These are phyloP conservation scores for Eulemur albifrons DNA, from an alignment of 2,797 vertebrate species.

Conservation along the genomic window DNA sequence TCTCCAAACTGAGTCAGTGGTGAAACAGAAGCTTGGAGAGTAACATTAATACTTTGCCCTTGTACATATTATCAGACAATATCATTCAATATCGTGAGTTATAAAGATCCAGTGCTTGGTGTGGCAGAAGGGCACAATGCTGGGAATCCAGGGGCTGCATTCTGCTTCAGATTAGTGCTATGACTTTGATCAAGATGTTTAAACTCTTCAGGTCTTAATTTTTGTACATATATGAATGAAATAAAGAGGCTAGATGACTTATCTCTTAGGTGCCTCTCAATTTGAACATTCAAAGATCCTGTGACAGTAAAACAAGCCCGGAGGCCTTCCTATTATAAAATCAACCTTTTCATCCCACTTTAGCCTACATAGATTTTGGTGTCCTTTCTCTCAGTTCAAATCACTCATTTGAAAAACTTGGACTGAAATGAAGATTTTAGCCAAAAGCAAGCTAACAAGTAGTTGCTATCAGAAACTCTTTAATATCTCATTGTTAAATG, in stretches of 20 bases:
- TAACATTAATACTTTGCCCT: background rate
- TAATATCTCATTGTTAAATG: background rate
- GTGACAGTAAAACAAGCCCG: background rate
- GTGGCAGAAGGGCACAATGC: background rate
- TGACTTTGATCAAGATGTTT: background rate
- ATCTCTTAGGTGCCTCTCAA: background rate
- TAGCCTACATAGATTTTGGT: background rate
- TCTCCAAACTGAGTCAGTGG: background rate
- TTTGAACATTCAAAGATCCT: background rate
- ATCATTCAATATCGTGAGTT: background rate
- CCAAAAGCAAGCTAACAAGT: slow-evolving; percentile 32
- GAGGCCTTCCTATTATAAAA: background rate
- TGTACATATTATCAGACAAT: background rate
- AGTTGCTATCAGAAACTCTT: background rate
- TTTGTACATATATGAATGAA: background rate
- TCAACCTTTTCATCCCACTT: slow-evolving; percentile 19
- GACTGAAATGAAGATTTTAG: slow-evolving; percentile 36
- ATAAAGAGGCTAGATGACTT: background rate
- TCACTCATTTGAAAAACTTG: slow-evolving; percentile 4
- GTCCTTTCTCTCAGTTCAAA: slow-evolving; percentile 30
- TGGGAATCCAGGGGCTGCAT: background rate
- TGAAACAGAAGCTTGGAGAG: background rate
- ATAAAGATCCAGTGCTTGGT: background rate
- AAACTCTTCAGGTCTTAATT: background rate
- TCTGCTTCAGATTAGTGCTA: background rate